Percentiles rank a stretch among this genome's conserved stretches.
These are phyloP conservation scores for Battus philenor DNA, from an alignment of 1,140 invertebrate species.

Conservation along the genomic window DNA sequence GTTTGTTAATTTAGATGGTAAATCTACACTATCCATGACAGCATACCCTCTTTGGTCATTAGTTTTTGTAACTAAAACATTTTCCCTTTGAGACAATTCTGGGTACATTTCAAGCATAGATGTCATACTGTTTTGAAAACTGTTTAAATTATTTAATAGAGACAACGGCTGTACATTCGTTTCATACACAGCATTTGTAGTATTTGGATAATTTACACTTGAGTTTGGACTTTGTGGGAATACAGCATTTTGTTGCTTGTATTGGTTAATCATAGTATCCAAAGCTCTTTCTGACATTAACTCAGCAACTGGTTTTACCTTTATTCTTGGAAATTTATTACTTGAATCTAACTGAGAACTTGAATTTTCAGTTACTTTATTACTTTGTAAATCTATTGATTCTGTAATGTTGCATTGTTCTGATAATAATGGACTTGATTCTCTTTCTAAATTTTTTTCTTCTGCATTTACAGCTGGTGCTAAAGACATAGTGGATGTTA, in stretches of 20 bases:
- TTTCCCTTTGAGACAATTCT: no score
- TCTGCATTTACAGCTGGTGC: conserved; percentile 9
- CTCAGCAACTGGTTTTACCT: conserved; percentile 53
- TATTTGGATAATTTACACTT: neutral
- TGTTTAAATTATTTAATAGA: neutral
- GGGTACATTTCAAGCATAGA: neutral
- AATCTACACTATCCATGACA: conserved; percentile 41
- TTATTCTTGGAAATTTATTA: conserved; percentile 39
- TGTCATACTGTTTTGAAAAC: neutral
- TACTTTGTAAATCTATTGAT: neutral
- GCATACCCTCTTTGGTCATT: conserved; percentile 23
- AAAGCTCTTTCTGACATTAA: conserved; percentile 39
- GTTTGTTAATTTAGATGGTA: conserved; percentile 47
- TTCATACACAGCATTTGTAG: neutral
- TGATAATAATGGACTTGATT: neutral
- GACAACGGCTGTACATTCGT: neutral
- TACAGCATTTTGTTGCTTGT: neutral
- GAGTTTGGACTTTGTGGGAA: conserved; percentile 1
- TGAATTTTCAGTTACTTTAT: neutral
- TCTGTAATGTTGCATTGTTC: neutral
- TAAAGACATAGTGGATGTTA: conserved; percentile 45
- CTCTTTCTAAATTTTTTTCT: neutral
- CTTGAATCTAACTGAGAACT: neutral
- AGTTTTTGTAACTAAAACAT: neutral
- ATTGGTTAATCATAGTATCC: conserved; percentile 13